These are phyloP conservation scores for Oscheius onirici DNA, from an alignment of 2,888 invertebrate genomes.

Conservation along the genomic window DNA sequence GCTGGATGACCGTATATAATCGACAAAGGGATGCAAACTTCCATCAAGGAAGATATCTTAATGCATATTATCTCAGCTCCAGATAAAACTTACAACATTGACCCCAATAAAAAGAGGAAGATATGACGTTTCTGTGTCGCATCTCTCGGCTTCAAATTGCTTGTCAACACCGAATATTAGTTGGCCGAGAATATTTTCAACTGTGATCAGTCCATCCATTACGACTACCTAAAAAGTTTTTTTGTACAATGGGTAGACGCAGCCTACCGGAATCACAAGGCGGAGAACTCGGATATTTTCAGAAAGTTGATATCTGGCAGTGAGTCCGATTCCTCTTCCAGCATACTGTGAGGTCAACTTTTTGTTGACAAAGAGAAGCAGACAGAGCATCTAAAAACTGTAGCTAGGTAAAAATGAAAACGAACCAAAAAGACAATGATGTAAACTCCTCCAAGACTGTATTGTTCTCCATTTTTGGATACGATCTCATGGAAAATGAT, in stretches of 20 bases:
- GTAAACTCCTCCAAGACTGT: conserved; percentile 24
- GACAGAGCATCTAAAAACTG: conserved; percentile 17
- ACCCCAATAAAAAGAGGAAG: conserved; percentile 1
- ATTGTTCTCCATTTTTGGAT: conserved; percentile 11
- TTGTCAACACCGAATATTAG: conserved; percentile 9
- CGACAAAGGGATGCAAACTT: conserved; percentile 19
- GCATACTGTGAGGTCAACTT: conserved; percentile 7
- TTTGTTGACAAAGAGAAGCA: conserved; percentile 16
- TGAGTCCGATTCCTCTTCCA: conserved; percentile 16
- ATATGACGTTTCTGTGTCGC: conserved; percentile 8
- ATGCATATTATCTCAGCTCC: neutral
- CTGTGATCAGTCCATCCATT: conserved; percentile 16
- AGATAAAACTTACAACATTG: conserved; percentile 8
- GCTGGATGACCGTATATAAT: conserved; percentile 19
- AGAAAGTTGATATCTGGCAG: conserved; percentile 17
- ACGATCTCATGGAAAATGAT: conserved; percentile 3
- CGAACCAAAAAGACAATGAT: conserved; percentile 23
- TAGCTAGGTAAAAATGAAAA: neutral
- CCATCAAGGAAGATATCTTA: conserved; percentile 13
- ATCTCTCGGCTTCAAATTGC: conserved; percentile 12
- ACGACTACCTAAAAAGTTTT: conserved; percentile 9
- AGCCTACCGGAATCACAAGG: conserved; percentile 21
- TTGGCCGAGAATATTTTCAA: conserved; percentile 10
- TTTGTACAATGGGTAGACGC: neutral
- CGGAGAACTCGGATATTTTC: conserved; percentile 28